Evolutionary conservation across 2,888 invertebrate species (phyloP).

Genomic region (Resseliella maxima): DNA sequence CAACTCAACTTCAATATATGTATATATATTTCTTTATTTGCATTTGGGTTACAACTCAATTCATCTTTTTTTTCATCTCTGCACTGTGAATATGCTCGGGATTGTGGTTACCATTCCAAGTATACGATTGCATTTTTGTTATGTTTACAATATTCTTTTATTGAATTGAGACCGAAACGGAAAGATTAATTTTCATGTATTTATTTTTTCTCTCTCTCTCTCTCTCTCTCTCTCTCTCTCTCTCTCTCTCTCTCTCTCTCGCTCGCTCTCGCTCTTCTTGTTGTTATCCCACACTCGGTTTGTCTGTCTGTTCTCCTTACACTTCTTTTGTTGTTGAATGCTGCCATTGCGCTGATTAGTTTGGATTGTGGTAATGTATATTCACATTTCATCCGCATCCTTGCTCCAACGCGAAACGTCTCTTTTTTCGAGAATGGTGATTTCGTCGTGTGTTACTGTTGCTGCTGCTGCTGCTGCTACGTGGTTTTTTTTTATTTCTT

Average conservation of each 20-base stretch:
- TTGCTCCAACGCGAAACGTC: not conserved
- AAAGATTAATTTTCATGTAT: not conserved
- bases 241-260: too few species aligned
- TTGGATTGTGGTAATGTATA: conserved; percentile 38
- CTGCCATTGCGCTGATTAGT: conserved; percentile 37
- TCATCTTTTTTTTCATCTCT: not conserved
- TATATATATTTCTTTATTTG: not conserved
- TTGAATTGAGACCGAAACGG: conserved; percentile 48
- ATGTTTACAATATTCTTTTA: conserved; percentile 49
- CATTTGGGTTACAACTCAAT: conserved; percentile 10
- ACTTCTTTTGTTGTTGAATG: not conserved
- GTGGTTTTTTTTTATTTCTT: not conserved
- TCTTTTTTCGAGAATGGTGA: conserved; percentile 4
- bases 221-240: too few species aligned
- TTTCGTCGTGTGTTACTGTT: not conserved
- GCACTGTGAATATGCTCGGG: not conserved
- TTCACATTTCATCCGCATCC: conserved; percentile 21
- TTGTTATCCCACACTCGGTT: not conserved
- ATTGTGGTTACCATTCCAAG: not conserved
- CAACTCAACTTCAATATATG: not conserved
- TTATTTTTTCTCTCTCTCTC: not conserved
- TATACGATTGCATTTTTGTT: conserved; percentile 25
- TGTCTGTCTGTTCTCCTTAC: too few species aligned
- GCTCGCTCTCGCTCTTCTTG: too few species aligned
- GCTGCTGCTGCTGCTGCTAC: too few species aligned